Evolutionary conservation across 2,888 invertebrate genomes (phyloP), one percentile per base, ranked within the genome.

Genomic region (Agonopterix heracliana): DNA sequence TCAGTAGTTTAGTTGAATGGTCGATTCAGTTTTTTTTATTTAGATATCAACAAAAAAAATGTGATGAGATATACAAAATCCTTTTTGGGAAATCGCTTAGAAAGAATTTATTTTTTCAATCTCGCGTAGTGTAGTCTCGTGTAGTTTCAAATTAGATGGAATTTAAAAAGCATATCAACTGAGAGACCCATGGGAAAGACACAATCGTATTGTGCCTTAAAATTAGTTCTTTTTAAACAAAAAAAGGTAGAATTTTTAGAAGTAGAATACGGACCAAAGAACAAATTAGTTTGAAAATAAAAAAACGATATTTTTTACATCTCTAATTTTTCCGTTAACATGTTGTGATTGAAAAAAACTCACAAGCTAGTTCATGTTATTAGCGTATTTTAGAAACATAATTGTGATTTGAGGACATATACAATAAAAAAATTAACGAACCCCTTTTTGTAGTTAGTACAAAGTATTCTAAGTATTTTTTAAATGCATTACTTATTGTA

Each of bases 171-270:
- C 84, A 85, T 85, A 84, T 84, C 84, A 78, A 69, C 67, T 62
- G 70, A 68, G 68, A 75, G 68, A 72, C 61, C 68, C 63, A 51
- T 63, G 52, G 48, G 54, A 47, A 63, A 79, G 84, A 83, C 86
- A 85, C 85, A 82, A 81, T 70, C 60, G 60, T 68, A 68, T 81
- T 83, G 86, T 85, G 86, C 85, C 85, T 87, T 86, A 83, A 57
- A 66, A 71, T 76, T 66, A 63, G 70, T 77, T 78, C 68, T 63
- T 65, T 66, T 65, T 64, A 59, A 54, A 54, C 61, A 50, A 55
- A 60, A 57, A 61, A 59, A 63, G 62, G 68, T 69, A 66, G 64
- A 60, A 60, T 57, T 61, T 67, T 61, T 69, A 69, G 75, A 64
- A 57, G 74, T 78, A 82, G 81, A 66, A 64, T 68, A 80, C 71